A percentile compares a stretch with the other conserved stretches of the same genome.
phyloP scores from a whole-genome alignment of 2,797 vertebrate genomes.

The Mormyrops boulengeri region DNA sequence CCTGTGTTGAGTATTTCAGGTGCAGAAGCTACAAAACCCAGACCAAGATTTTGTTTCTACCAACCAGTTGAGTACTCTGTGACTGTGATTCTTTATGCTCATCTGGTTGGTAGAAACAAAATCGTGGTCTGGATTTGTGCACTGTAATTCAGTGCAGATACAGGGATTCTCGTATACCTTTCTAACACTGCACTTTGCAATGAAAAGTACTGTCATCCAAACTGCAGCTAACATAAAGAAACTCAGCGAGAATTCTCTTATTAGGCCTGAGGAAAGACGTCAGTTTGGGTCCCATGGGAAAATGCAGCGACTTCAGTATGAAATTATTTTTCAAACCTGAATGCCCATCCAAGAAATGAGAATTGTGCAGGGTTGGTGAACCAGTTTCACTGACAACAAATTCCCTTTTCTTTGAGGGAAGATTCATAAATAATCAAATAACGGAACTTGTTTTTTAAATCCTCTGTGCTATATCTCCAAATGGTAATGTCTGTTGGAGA shows the following conservation, averaged over 20 bases:
- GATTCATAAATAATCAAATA: constrained; percentile 34
- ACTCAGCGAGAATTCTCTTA: background rate
- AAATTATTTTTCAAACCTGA: constrained; percentile 21
- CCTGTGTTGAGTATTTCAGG: background rate
- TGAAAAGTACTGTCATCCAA: background rate
- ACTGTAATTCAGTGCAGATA: background rate
- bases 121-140: background rate
- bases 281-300: background rate
- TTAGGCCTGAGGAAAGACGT: background rate
- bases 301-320: background rate
- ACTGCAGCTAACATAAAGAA: background rate
- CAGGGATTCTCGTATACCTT: background rate
- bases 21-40: background rate
- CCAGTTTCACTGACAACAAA: constrained; percentile 26
- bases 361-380: constrained; percentile 15
- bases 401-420: constrained; percentile 24
- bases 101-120: background rate
- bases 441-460: constrained; percentile 16
- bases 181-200: background rate
- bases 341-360: background rate
- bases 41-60: background rate
- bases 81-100: background rate
- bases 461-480: constrained; percentile 23
- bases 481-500: constrained; percentile 22
- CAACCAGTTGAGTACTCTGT: background rate